Evolutionary conservation across 2,888 invertebrate genomes (phyloP).

Genomic region (Acanthosepion lycidas): DNA sequence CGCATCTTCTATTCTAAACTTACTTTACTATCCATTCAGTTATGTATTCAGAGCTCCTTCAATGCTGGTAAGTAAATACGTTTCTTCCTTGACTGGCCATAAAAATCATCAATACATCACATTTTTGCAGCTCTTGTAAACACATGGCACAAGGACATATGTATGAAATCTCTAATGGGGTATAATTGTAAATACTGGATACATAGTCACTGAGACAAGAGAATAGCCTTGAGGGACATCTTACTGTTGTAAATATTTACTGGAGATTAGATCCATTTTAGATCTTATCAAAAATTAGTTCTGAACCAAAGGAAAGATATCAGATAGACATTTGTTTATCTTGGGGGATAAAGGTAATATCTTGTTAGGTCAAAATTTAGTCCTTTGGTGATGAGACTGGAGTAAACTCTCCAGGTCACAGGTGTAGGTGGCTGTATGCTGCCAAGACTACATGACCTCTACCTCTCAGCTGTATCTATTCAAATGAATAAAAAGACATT

Average conservation of each 20-base stretch:
- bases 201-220: not conserved
- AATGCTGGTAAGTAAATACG: constrained; percentile 82
- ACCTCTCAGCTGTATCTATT: no score
- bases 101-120: not conserved
- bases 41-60: constrained; percentile 99
- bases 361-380: no score
- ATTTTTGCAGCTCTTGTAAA: not conserved
- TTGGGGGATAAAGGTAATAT: no score
- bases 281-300: no score
- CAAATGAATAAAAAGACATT: no score
- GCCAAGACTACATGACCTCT: no score
- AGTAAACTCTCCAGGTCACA: no score
- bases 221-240: not conserved
- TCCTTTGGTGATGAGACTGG: no score
- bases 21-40: constrained; percentile 98
- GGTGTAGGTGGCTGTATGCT: no score
- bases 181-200: not conserved
- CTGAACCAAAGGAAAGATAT: no score
- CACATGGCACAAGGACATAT: not conserved
- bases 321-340: no score
- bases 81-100: not conserved
- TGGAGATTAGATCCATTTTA: no score
- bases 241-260: not conserved
- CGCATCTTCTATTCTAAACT: constrained; percentile 93
- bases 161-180: not conserved